Evolutionary conservation across 2,797 vertebrate genomes (phyloP).

Genomic region (Pempheris klunzingeri): DNA sequence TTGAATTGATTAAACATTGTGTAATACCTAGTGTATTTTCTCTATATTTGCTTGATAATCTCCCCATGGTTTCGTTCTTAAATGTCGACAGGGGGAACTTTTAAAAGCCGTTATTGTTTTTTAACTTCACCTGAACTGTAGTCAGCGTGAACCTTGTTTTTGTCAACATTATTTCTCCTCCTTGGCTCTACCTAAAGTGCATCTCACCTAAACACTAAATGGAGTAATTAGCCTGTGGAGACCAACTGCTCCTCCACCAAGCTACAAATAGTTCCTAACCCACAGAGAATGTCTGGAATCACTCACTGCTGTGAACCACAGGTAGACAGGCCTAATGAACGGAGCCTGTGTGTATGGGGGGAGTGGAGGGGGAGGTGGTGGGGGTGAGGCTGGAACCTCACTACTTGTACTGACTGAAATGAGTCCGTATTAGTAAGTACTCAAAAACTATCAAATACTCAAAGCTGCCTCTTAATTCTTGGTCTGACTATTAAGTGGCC

Average conservation of each 20-base stretch:
- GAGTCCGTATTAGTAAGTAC: not conserved
- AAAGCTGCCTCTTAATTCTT: not conserved
- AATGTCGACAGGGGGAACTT: slow-evolving; percentile 30
- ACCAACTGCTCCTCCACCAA: slow-evolving; percentile 55
- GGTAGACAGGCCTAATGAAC: slow-evolving; percentile 56
- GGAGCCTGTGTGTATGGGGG: slow-evolving; percentile 7
- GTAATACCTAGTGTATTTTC: slow-evolving; percentile 6
- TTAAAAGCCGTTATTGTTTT: slow-evolving; percentile 58
- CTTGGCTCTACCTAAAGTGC: slow-evolving; percentile 54
- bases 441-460: not conserved
- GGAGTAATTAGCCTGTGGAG: slow-evolving; percentile 71
- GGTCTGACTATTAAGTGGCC: not conserved
- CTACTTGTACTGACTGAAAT: not conserved
- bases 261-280: slow-evolving; percentile 70
- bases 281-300: slow-evolving; percentile 62
- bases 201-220: slow-evolving; percentile 68
- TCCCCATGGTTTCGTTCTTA: slow-evolving; percentile 6
- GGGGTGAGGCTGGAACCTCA: not conserved
- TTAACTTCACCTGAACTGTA: slow-evolving; percentile 38
- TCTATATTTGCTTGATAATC: slow-evolving; percentile 24
- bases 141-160: slow-evolving; percentile 33
- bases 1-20: not conserved
- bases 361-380: slow-evolving; percentile 13
- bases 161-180: slow-evolving; percentile 59
- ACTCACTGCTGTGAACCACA: slow-evolving; percentile 47